These are phyloP conservation scores for Puffinus mauretanicus DNA, from an alignment of 2,113 vertebrate species.

Conservation along the genomic window DNA sequence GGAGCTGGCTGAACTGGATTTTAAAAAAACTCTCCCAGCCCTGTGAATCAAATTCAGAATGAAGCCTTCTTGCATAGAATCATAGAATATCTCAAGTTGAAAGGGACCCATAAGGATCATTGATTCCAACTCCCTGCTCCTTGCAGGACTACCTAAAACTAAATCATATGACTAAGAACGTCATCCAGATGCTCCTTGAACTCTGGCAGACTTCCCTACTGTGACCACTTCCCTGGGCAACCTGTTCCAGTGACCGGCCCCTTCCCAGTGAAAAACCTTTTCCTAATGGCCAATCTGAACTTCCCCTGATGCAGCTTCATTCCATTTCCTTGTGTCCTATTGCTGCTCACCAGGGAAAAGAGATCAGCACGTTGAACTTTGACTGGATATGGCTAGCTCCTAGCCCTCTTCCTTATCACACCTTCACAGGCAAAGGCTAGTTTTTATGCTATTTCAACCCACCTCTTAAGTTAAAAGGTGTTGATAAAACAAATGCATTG, in stretches of 20 bases:
- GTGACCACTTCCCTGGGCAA: neutral
- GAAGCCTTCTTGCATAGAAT: neutral
- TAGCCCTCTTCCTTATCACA: neutral
- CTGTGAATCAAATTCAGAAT: neutral
- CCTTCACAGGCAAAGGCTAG: neutral
- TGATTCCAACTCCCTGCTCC: neutral
- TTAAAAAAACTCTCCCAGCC: neutral
- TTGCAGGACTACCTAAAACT: neutral
- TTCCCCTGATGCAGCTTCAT: fast-evolving
- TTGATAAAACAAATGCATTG: neutral
- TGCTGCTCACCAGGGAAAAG: neutral
- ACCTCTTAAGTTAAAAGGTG: neutral
- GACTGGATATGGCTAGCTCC: neutral
- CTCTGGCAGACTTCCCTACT: neutral
- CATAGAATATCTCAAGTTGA: neutral
- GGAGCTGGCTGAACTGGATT: neutral
- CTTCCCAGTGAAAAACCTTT: neutral
- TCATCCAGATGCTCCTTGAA: neutral
- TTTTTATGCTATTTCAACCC: neutral
- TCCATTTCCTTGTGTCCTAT: neutral
- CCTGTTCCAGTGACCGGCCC: fast-evolving
- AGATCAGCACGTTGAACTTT: neutral
- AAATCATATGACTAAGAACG: neutral
- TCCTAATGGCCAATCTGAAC: neutral
- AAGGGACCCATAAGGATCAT: neutral